Conservation (phyloP, 1,140 invertebrate species). For the Lanistes nyassanus region DNA sequence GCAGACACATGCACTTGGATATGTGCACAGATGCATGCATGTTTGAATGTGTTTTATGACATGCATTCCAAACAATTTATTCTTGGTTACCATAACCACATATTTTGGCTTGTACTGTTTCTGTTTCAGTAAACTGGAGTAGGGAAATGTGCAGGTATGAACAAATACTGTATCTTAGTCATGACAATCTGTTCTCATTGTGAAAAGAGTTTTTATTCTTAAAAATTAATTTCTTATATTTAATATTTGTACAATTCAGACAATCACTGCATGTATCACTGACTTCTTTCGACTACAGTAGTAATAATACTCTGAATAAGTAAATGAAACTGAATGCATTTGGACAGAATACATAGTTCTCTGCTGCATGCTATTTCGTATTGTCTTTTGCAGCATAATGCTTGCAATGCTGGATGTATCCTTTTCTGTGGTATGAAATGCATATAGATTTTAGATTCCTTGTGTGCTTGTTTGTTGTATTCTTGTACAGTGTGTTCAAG, state of each 20-base stretch:
- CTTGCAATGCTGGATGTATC: slow-evolving; percentile 54
- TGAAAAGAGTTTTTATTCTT: neutral
- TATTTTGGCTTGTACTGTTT: slow-evolving; percentile 27
- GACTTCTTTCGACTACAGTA: no score
- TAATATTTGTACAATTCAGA: no score
- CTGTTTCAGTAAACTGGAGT: slow-evolving; percentile 54
- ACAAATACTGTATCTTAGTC: neutral
- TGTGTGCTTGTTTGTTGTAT: no score
- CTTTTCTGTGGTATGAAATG: slow-evolving; percentile 19
- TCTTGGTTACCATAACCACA: neutral
- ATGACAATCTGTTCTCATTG: neutral
- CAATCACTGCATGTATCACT: no score
- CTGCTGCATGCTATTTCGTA: slow-evolving; percentile 1
- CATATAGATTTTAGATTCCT: neutral
- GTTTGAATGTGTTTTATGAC: neutral
- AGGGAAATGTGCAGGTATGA: slow-evolving; percentile 54
- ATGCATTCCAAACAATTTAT: neutral
- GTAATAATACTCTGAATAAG: no score
- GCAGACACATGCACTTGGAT: neutral
- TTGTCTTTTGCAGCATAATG: slow-evolving; percentile 45
- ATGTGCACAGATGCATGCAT: neutral
- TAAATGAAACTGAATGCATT: no score
- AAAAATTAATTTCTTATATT: no score
- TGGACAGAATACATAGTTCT: no score
- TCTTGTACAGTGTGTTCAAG: no score